Percentiles rank a stretch among this genome's conserved stretches.
Evolutionary conservation across 2,797 vertebrate genomes (phyloP).

Genomic region (Notoglanidium macrostoma): DNA sequence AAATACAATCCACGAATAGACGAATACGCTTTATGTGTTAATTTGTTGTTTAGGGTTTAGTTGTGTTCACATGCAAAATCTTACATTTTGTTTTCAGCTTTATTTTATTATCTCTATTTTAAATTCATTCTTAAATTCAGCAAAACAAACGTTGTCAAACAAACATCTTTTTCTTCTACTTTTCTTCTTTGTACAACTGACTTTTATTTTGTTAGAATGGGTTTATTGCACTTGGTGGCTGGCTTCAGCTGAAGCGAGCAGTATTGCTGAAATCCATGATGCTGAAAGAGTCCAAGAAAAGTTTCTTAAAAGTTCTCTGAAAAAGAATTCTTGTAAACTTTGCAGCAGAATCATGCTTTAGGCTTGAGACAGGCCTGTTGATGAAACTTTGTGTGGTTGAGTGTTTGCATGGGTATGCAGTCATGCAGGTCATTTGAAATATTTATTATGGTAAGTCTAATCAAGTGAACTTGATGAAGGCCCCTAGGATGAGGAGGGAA

Average conservation of each 20-base stretch:
- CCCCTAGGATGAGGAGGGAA: background rate
- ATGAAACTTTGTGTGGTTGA: background rate
- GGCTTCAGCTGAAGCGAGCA: constrained; percentile 17
- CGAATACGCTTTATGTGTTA: background rate
- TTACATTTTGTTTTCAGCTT: background rate
- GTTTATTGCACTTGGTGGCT: constrained; percentile 2
- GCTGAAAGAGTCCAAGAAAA: background rate
- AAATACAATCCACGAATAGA: background rate
- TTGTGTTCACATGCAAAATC: background rate
- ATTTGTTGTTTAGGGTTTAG: background rate
- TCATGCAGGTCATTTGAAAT: background rate
- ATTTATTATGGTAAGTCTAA: background rate
- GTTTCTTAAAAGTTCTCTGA: background rate
- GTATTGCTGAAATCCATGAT: background rate
- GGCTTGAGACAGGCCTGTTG: background rate
- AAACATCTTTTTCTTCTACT: background rate
- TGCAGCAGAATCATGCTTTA: background rate
- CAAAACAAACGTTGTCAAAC: background rate
- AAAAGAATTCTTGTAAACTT: background rate
- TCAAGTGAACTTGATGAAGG: background rate
- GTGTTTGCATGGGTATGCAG: background rate
- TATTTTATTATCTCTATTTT: background rate
- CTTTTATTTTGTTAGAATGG: constrained; percentile 48
- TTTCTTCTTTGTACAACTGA: background rate
- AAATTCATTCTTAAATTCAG: background rate